A percentile compares a stretch with the other conserved stretches of the same genome.
Conservation (phyloP, 2,113 vertebrate genomes). For the Tyto alba region DNA sequence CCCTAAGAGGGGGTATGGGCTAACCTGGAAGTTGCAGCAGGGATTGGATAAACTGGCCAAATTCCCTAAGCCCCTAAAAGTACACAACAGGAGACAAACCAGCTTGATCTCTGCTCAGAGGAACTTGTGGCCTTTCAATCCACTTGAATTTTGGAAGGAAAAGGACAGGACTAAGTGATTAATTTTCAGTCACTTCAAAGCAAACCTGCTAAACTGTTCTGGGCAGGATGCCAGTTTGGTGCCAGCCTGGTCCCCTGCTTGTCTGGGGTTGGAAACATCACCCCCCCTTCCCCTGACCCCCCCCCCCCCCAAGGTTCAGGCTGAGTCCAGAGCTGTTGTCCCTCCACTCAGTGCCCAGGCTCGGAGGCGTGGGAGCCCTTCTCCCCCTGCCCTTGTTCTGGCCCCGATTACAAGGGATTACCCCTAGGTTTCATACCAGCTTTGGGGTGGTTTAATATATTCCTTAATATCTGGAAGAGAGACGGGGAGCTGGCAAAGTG, state of each 20-base stretch:
- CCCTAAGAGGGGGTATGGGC: background rate
- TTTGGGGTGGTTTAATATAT: conserved; percentile 47
- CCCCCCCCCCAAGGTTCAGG: background rate
- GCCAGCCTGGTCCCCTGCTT: background rate
- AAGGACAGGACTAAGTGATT: background rate
- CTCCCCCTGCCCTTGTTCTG: background rate
- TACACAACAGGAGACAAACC: background rate
- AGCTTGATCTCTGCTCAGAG: background rate
- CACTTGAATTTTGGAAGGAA: background rate
- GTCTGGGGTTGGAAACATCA: background rate
- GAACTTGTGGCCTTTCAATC: background rate
- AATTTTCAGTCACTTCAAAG: background rate
- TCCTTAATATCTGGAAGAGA: conserved; percentile 49
- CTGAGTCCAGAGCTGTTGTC: background rate
- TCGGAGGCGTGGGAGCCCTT: background rate
- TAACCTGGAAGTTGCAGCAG: background rate
- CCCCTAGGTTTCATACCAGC: conserved; percentile 2
- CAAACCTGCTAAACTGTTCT: background rate
- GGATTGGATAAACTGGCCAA: background rate
- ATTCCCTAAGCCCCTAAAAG: background rate
- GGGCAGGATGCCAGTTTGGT: background rate
- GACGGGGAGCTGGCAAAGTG: conserved; percentile 23
- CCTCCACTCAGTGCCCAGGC: fast-evolving
- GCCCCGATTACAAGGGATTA: conserved; percentile 42
- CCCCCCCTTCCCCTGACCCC: fast-evolving